phyloP scores from a whole-genome alignment of 2,113 vertebrate genomes.

The Spermophilus dauricus region DNA sequence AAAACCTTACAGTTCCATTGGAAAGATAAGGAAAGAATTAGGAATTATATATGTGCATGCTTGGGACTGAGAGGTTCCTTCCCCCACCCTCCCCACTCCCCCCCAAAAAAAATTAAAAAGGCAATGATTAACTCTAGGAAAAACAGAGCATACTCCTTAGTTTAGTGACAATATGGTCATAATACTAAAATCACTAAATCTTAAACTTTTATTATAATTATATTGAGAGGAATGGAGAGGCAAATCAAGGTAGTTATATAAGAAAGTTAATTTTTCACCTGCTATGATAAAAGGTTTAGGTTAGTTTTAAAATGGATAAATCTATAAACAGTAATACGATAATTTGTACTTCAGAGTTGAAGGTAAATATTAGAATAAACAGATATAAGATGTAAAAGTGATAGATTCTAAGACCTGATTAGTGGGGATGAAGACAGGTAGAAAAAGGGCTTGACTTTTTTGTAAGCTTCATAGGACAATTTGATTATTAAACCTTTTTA shows the following conservation, averaged over 20 bases:
- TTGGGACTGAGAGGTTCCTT: too few relatives aligned
- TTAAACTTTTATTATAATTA: slow-evolving; percentile 29
- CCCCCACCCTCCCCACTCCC: too few relatives aligned
- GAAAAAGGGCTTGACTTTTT: background rate
- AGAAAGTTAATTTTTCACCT: slow-evolving; percentile 9
- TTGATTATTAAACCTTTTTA: slow-evolving; percentile 16
- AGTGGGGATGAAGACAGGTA: background rate
- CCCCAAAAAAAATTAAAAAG: background rate
- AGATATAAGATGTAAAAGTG: background rate
- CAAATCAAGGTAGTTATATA: background rate
- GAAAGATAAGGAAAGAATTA: slow-evolving; percentile 27
- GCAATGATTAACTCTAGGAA: slow-evolving; percentile 24
- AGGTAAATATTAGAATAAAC: background rate
- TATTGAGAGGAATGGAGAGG: background rate
- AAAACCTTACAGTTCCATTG: background rate
- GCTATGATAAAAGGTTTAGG: background rate
- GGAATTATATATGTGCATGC: background rate
- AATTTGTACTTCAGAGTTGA: slow-evolving; percentile 11
- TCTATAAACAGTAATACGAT: background rate
- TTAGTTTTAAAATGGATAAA: background rate
- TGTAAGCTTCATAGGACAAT: background rate
- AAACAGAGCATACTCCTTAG: background rate
- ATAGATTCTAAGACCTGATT: background rate
- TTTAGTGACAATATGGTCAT: background rate
- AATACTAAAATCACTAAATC: slow-evolving; percentile 7